phyloP scores from a whole-genome alignment of 2,888 invertebrate genomes.

The Drosophila falleni region DNA sequence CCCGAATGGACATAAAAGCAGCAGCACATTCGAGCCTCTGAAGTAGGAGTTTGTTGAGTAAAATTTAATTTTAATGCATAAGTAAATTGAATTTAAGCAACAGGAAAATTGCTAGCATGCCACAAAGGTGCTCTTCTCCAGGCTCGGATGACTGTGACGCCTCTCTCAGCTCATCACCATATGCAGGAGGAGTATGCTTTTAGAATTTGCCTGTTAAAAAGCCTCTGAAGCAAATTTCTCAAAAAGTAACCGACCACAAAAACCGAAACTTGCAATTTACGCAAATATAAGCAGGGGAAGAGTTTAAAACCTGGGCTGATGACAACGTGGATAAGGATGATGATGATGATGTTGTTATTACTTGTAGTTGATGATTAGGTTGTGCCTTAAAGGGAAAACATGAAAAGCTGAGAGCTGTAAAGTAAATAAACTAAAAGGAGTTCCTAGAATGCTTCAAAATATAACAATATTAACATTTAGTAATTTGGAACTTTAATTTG shows the following conservation, averaged over 20 bases:
- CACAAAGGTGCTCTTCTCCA: slow-evolving; percentile 54
- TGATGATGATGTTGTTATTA: neutral
- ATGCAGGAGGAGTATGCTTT: slow-evolving; percentile 2
- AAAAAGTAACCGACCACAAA: slow-evolving; percentile 55
- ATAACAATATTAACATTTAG: neutral
- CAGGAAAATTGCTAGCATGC: slow-evolving; percentile 68
- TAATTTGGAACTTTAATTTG: slow-evolving; percentile 41
- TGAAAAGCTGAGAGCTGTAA: neutral
- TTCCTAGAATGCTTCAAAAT: neutral
- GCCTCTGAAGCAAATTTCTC: slow-evolving; percentile 30
- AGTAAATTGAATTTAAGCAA: slow-evolving; percentile 75
- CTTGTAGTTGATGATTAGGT: slow-evolving; percentile 14
- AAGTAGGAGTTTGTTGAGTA: neutral
- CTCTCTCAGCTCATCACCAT: slow-evolving; percentile 10
- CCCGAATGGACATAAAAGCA: neutral
- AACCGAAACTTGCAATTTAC: slow-evolving; percentile 53
- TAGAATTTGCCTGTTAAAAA: slow-evolving; percentile 26
- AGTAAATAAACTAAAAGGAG: too few relatives aligned
- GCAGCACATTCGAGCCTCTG: neutral
- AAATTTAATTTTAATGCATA: slow-evolving; percentile 67
- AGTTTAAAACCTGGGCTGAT: slow-evolving; percentile 1
- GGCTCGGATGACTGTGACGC: slow-evolving; percentile 14
- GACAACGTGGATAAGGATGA: slow-evolving; percentile 12
- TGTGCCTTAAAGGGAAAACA: slow-evolving; percentile 10
- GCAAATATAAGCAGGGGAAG: slow-evolving; percentile 16